A percentile compares a stretch with the other conserved stretches of the same genome.
These are phyloP conservation scores for Mormyrus iriodes DNA, from an alignment of 2,113 vertebrate species.

Conservation along the genomic window DNA sequence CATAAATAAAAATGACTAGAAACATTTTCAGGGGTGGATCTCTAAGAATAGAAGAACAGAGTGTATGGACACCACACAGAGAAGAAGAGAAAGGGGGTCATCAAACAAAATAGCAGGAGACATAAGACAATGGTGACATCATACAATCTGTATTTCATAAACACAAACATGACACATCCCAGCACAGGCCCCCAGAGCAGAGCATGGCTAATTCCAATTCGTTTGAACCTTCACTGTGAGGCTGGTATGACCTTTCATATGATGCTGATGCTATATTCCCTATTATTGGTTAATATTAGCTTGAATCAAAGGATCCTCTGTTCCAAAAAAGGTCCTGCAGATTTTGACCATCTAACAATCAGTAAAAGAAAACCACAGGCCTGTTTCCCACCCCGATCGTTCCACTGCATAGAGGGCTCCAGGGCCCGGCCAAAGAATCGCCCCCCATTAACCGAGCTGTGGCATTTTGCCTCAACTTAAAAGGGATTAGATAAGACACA, in stretches of 20 bases:
- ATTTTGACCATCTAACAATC: background rate
- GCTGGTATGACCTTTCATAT: background rate
- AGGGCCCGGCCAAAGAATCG: background rate
- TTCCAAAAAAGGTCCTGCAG: background rate
- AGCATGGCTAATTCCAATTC: background rate
- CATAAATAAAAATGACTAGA: background rate
- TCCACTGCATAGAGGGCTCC: background rate
- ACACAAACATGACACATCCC: background rate
- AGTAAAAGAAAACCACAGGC: background rate
- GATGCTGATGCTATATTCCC: background rate
- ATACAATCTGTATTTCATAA: background rate
- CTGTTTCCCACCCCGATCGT: background rate
- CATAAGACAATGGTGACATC: background rate
- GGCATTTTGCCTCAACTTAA: background rate
- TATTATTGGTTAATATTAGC: background rate
- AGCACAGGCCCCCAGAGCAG: background rate
- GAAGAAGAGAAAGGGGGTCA: background rate
- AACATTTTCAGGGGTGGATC: background rate
- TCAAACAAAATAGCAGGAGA: background rate
- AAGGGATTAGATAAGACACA: background rate
- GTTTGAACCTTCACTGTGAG: background rate
- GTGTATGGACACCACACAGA: background rate
- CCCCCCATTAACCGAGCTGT: background rate
- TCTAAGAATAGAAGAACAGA: background rate
- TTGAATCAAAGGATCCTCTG: background rate